Evolutionary conservation across 2,797 vertebrate genomes (phyloP), one percentile per base, ranked within the genome.

Genomic region (Syndactyla subalaris): DNA sequence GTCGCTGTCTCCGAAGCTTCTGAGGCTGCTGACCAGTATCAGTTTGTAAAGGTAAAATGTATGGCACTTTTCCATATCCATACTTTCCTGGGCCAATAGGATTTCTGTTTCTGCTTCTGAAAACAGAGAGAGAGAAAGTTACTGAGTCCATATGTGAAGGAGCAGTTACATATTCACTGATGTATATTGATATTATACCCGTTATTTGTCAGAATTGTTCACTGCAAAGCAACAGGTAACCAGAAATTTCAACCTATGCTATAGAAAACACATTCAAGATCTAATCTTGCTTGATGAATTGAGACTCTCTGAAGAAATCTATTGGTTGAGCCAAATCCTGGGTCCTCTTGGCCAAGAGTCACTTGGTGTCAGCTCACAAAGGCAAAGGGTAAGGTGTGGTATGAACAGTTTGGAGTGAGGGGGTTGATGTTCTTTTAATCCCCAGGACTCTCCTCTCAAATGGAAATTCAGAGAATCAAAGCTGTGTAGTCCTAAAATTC

Each of bases 61-160:
- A 98, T 0, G 99, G 98, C 72, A 98, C 98, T 96, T 98, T 99
- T 4, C 99, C 99, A 39, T 99, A 99, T 51, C 99, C 99, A 7
- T 99, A 99, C 93, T 97, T 98, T 54, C 99, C 99, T 4, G 99
- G 99, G 63, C 95, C 95, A 14, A 99, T 98, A 51, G 97, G 80
- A 48, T 89, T 96, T 89, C 97, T 98, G 72, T 96, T 98, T 96
- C 98, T 98, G 97, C 87, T 97, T 97, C 98, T 98, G 72, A 46
- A 94, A 93, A 78, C 15, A 95, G 26, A 94, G 16, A 95, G 58
- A 92, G 27, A 95, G 66, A 77, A 90, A 72, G 23, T 78, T 82
- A 91, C 24, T 51, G 34, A 92, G 59, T 18, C 19, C 3, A 4
- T 41, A 92, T 67, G 43, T 22, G 34, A 17, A 65, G 12, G 8